These are phyloP conservation scores for Paralichthys olivaceus DNA, from an alignment of 2,113 vertebrate genomes.

Conservation along the genomic window DNA sequence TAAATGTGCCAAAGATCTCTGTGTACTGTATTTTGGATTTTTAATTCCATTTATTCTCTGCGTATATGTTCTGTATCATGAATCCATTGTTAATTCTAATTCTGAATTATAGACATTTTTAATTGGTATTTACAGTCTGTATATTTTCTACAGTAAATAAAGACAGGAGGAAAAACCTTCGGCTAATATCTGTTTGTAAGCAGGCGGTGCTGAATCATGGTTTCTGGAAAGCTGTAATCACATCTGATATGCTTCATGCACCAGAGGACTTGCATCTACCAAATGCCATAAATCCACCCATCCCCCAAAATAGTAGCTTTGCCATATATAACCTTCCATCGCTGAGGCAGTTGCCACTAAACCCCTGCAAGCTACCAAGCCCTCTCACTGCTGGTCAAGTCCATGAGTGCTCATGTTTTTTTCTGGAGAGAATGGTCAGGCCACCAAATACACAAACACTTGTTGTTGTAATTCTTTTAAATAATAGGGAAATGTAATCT, in stretches of 20 bases:
- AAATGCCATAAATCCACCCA: slow-evolving; percentile 11
- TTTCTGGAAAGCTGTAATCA: not conserved
- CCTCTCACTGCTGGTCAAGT: not conserved
- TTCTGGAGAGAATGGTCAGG: not conserved
- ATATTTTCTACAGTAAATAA: too few species aligned
- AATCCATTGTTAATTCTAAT: too few species aligned
- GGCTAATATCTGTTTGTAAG: slow-evolving; percentile 14
- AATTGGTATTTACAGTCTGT: too few species aligned
- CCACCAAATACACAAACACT: not conserved
- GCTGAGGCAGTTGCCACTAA: slow-evolving; percentile 1
- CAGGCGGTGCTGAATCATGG: slow-evolving; percentile 17
- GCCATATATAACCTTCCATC: slow-evolving; percentile 60
- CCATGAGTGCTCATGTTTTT: not conserved
- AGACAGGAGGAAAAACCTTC: too few species aligned
- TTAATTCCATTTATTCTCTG: too few species aligned
- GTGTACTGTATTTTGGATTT: too few species aligned
- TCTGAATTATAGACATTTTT: too few species aligned
- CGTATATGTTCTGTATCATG: too few species aligned
- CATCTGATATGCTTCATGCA: slow-evolving; percentile 11
- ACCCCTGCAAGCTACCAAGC: slow-evolving; percentile 1
- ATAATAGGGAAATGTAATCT: too few species aligned
- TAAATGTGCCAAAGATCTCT: too few species aligned
- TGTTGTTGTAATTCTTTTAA: too few species aligned
- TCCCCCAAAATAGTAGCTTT: slow-evolving; percentile 58
- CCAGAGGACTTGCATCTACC: not conserved